phyloP scores from a whole-genome alignment of 1,140 invertebrate species.

The Cotesia typhae region DNA sequence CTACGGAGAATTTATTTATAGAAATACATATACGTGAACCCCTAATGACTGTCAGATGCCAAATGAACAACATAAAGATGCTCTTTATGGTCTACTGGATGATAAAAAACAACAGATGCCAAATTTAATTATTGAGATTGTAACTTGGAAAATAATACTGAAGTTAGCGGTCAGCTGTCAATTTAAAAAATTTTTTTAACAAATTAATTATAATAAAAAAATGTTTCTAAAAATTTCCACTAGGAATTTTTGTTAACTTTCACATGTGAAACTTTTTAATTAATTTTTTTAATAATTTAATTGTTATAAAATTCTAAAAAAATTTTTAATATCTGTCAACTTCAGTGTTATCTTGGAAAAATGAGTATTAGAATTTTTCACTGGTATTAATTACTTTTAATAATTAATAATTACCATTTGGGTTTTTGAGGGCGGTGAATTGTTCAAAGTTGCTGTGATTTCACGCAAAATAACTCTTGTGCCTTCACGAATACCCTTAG shows the following conservation, averaged over 20 bases:
- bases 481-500: conserved; percentile 46
- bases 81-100: not conserved
- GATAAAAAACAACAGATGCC: conserved; percentile 31
- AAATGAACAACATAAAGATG: conserved; percentile 32
- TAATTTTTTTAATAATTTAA: too few relatives aligned
- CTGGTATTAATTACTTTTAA: not conserved
- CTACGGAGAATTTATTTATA: conserved; percentile 54
- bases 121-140: not conserved
- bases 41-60: conserved; percentile 47
- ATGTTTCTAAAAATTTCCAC: too few relatives aligned
- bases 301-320: too few relatives aligned
- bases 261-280: too few relatives aligned
- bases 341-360: not conserved
- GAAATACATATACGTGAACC: conserved; percentile 32
- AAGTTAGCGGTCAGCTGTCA: too few relatives aligned
- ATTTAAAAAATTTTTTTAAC: too few relatives aligned
- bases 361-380: not conserved
- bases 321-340: too few relatives aligned
- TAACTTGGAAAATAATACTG: not conserved
- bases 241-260: too few relatives aligned
- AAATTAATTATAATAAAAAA: too few relatives aligned
- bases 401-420: conserved; percentile 43
- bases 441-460: conserved; percentile 54
- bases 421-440: conserved; percentile 46
- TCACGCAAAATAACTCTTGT: conserved; percentile 52